Percentiles rank a stretch among this genome's conserved stretches.
These are phyloP conservation scores for Aporrectodea caliginosa DNA, from an alignment of 1,140 invertebrate genomes.

Conservation along the genomic window DNA sequence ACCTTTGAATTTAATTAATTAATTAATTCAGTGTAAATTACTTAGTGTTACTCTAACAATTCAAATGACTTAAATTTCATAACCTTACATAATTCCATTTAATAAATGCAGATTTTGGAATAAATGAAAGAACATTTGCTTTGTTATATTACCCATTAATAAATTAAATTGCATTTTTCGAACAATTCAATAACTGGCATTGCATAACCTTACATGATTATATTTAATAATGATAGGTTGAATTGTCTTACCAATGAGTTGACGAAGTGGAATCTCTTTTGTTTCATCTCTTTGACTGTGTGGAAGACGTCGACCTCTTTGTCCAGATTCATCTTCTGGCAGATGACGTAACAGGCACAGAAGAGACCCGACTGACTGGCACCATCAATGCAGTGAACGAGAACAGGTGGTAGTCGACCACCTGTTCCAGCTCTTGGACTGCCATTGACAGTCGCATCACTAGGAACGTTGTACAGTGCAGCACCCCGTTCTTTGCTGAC, in stretches of 20 bases:
- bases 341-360: slow-evolving; percentile 40
- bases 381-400: slow-evolving; percentile 41
- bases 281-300: slow-evolving; percentile 50
- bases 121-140: no score
- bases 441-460: not conserved
- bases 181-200: no score
- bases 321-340: slow-evolving; percentile 45
- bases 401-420: not conserved
- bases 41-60: no score
- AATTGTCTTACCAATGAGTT: slow-evolving; percentile 45
- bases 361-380: slow-evolving; percentile 51
- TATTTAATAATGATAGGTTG: no score
- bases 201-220: no score
- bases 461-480: not conserved
- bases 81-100: no score
- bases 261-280: slow-evolving; percentile 45
- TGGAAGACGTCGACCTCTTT: slow-evolving; percentile 50
- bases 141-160: no score
- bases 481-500: not conserved
- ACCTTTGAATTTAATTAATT: no score
- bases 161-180: no score
- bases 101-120: no score
- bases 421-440: not conserved
- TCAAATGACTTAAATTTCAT: no score
- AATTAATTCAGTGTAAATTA: no score